A percentile compares a stretch with the other conserved stretches of the same genome.
Evolutionary conservation across 30 jellyfish, hydroid and myxozoan species (phyloP).

Genomic region (Aurelia sp.): DNA sequence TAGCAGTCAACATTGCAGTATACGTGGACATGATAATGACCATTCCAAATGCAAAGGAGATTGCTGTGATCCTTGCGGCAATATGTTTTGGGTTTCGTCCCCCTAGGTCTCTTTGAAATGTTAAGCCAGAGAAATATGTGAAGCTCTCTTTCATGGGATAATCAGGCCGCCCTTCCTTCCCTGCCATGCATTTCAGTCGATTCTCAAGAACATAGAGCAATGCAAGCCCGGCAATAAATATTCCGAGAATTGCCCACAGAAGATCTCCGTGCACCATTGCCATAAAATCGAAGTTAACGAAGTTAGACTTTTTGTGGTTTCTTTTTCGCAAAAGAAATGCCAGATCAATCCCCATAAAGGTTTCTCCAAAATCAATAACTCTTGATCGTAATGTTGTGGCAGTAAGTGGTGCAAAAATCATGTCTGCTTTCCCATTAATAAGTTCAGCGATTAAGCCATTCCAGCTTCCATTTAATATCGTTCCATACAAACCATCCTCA

Average conservation of each 20-base stretch:
- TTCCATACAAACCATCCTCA: slow-evolving; percentile 91
- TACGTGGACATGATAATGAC: slow-evolving; percentile 86
- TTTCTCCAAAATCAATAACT: slow-evolving; percentile 76
- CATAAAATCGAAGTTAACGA: slow-evolving; percentile 63
- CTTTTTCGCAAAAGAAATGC: slow-evolving; percentile 48
- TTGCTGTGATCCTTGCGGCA: slow-evolving; percentile 86
- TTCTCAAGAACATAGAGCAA: slow-evolving; percentile 73
- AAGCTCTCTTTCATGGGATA: slow-evolving; percentile 77
- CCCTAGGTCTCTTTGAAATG: slow-evolving; percentile 96
- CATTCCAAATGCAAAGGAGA: slow-evolving; percentile 87
- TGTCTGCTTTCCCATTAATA: slow-evolving; percentile 77
- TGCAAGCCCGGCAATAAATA: slow-evolving; percentile 48
- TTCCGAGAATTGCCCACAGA: slow-evolving; percentile 41
- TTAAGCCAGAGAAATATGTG: slow-evolving; percentile 79
- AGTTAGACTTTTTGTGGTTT: neutral
- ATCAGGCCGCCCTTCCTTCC: neutral
- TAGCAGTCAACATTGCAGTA: slow-evolving; percentile 95
- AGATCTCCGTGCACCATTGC: slow-evolving; percentile 26
- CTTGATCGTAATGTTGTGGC: slow-evolving; percentile 47
- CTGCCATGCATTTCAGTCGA: neutral
- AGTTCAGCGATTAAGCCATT: slow-evolving; percentile 92
- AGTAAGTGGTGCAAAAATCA: slow-evolving; percentile 89
- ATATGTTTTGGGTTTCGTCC: slow-evolving; percentile 76
- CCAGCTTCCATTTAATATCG: slow-evolving; percentile 46
- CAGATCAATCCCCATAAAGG: slow-evolving; percentile 57